Conservation (phyloP, 2,113 vertebrate species). For the Sinocyclocheilus anshuiensis region DNA sequence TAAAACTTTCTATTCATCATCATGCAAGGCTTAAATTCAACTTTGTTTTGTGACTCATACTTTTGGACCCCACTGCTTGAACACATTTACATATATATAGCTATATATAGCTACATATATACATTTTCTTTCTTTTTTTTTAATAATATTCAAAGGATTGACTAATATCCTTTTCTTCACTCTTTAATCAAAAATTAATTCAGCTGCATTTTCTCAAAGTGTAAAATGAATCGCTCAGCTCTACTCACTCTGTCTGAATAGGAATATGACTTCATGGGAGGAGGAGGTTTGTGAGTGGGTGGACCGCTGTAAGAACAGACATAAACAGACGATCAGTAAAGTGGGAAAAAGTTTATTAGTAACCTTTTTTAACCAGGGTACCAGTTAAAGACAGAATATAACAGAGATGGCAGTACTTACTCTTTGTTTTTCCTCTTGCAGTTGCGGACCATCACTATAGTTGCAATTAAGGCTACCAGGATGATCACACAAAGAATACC, state of each 20-base stretch:
- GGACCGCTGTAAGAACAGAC: constrained; percentile 74
- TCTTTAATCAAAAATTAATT: background rate
- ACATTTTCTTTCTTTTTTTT: background rate
- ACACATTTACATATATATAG: background rate
- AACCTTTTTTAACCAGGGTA: no score
- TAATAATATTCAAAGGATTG: no score
- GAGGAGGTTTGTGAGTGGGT: constrained; percentile 85
- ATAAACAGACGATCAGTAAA: background rate
- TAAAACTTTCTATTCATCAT: background rate
- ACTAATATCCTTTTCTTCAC: background rate
- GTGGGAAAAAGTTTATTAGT: background rate
- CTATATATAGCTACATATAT: background rate
- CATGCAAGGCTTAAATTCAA: no score
- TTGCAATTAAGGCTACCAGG: constrained; percentile 75
- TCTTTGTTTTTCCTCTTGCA: constrained; percentile 72
- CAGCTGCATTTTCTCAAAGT: background rate
- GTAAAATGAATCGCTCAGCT: background rate
- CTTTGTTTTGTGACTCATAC: background rate
- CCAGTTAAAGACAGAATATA: background rate
- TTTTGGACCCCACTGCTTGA: background rate
- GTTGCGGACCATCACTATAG: constrained; percentile 76
- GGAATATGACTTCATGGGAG: constrained; percentile 73
- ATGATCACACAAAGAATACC: constrained; percentile 81
- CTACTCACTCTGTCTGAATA: constrained; percentile 74
- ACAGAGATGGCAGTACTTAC: constrained; percentile 68